A percentile compares a stretch with the other conserved stretches of the same genome.
phyloP scores from a whole-genome alignment of 1,140 invertebrate genomes.

The Drosophila orena region DNA sequence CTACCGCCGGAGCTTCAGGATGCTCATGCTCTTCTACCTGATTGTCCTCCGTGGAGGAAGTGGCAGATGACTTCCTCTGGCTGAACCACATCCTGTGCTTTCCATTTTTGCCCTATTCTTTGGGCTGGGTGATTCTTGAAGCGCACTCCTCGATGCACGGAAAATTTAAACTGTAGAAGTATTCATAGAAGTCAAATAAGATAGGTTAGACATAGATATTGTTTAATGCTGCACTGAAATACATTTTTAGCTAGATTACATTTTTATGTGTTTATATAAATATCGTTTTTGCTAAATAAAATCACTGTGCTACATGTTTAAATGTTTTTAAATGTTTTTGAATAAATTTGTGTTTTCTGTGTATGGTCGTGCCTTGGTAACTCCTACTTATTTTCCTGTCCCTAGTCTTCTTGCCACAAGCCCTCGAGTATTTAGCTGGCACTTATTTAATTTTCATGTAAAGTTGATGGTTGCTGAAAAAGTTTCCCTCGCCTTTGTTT shows the following conservation, averaged over 20 bases:
- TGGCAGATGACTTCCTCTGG: slow-evolving; percentile 44
- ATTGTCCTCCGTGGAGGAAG: slow-evolving; percentile 51
- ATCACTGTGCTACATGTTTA: too few relatives aligned
- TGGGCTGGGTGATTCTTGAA: slow-evolving; percentile 4
- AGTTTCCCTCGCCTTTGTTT: slow-evolving; percentile 37
- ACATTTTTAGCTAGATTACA: too few relatives aligned
- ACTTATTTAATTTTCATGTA: slow-evolving; percentile 83
- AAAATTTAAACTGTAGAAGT: background rate
- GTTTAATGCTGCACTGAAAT: too few relatives aligned
- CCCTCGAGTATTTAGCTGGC: slow-evolving; percentile 71
- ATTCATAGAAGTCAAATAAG: too few relatives aligned
- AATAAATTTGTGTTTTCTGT: background rate
- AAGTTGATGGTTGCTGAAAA: slow-evolving; percentile 51
- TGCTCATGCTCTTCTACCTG: slow-evolving; percentile 22
- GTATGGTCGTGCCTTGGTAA: slow-evolving; percentile 9
- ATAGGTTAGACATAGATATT: too few relatives aligned
- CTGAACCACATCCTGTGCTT: slow-evolving; percentile 37
- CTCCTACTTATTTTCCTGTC: slow-evolving; percentile 18
- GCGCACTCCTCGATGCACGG: slow-evolving; percentile 38
- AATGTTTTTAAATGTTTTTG: slow-evolving; percentile 9
- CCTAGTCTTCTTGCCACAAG: slow-evolving; percentile 5
- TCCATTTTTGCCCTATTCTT: slow-evolving; percentile 24
- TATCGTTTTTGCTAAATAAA: too few relatives aligned
- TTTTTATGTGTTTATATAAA: too few relatives aligned
- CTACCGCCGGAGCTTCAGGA: slow-evolving; percentile 7